These are phyloP conservation scores for Amphimedon queenslandica DNA, from an alignment of 37 sponge, comb jelly and placozoan genomes.

Conservation along the genomic window DNA sequence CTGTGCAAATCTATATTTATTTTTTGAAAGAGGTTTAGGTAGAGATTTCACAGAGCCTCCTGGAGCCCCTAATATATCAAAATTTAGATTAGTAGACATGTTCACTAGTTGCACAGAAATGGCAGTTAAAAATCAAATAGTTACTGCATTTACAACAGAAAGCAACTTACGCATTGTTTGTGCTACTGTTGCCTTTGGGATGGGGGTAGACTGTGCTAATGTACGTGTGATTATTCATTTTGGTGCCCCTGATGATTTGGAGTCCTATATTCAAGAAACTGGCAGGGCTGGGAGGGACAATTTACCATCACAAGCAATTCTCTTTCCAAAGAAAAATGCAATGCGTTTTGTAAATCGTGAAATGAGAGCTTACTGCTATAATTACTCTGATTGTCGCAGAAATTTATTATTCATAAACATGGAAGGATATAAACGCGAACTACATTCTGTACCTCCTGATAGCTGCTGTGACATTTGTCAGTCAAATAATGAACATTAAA, in stretches of 20 bases:
- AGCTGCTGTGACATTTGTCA: slow-evolving; percentile 21
- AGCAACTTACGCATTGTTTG: slow-evolving; percentile 25
- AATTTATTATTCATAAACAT: slow-evolving; percentile 9
- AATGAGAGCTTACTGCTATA: slow-evolving; percentile 9
- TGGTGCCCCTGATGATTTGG: slow-evolving; percentile 27
- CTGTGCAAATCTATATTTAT: background rate
- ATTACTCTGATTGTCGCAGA: slow-evolving; percentile 12
- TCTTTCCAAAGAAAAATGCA: background rate
- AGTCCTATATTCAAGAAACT: slow-evolving; percentile 29
- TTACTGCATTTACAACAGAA: slow-evolving; percentile 12
- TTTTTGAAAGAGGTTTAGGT: background rate
- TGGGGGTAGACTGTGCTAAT: slow-evolving; percentile 44
- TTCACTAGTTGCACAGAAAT: slow-evolving; percentile 39
- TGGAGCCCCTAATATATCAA: slow-evolving; percentile 27
- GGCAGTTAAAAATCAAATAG: slow-evolving; percentile 9
- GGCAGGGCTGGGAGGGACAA: slow-evolving; percentile 34
- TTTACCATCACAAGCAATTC: slow-evolving; percentile 3
- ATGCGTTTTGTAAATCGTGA: background rate
- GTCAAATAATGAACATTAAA: slow-evolving; percentile 3
- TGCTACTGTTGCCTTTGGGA: slow-evolving; percentile 45
- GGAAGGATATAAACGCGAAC: slow-evolving; percentile 14
- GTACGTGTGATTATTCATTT: slow-evolving; percentile 25
- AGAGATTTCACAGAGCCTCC: slow-evolving; percentile 6
- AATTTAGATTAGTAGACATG: slow-evolving; percentile 52
- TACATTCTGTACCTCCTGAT: background rate